phyloP scores from a whole-genome alignment of 2,888 invertebrate species.

The Drosophila barbarae region DNA sequence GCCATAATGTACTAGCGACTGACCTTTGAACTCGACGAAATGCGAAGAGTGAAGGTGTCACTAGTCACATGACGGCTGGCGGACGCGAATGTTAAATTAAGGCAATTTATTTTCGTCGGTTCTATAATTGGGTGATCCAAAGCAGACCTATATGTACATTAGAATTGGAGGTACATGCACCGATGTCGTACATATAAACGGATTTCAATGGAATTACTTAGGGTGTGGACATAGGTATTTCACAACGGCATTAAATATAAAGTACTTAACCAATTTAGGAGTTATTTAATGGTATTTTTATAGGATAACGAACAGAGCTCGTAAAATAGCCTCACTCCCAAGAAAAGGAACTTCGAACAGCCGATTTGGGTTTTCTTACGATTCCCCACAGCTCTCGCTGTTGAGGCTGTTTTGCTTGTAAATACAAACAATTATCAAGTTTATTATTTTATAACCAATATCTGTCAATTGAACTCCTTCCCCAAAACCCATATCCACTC shows the following conservation, averaged over 20 bases:
- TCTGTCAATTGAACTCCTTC: not conserved
- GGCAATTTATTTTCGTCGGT: constrained; percentile 32
- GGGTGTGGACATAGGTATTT: not conserved
- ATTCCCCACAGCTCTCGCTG: too few species aligned
- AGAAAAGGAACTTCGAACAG: not conserved
- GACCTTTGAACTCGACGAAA: constrained; percentile 25
- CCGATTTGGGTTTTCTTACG: too few species aligned
- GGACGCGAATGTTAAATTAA: constrained; percentile 30
- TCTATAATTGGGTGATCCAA: constrained; percentile 32
- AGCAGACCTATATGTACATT: constrained; percentile 7
- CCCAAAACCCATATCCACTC: not conserved
- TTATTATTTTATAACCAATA: not conserved
- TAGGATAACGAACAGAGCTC: not conserved
- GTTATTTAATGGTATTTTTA: not conserved
- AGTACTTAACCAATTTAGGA: not conserved
- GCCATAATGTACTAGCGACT: constrained; percentile 5
- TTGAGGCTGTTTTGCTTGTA: too few species aligned
- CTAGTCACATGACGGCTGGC: constrained; percentile 35
- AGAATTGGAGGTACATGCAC: constrained; percentile 4
- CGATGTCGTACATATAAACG: not conserved
- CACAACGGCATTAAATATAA: not conserved
- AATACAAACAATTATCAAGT: too few species aligned
- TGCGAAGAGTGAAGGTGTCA: constrained; percentile 22
- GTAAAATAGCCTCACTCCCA: not conserved
- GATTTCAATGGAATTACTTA: constrained; percentile 6